These are phyloP conservation scores for Paratrypauchen microcephalus DNA, from an alignment of 2,797 vertebrate species.

Conservation along the genomic window DNA sequence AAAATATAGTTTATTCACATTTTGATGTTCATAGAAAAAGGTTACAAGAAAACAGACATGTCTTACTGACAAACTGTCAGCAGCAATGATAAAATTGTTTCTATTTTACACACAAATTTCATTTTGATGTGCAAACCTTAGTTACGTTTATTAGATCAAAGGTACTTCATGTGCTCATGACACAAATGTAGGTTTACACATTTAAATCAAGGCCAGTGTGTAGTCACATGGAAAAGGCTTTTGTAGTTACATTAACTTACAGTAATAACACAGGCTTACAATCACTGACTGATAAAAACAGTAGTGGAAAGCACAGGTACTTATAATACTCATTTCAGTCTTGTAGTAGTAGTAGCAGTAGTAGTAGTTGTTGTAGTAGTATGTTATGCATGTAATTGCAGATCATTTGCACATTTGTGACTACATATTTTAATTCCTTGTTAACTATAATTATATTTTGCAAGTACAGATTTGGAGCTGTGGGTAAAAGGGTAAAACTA, in stretches of 20 bases:
- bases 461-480: not conserved
- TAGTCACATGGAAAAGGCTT: not conserved
- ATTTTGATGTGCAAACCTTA: constrained; percentile 22
- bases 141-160: not conserved
- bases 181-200: not conserved
- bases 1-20: not conserved
- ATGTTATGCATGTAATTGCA: too few species aligned
- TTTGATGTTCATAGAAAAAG: not conserved
- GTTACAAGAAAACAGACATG: constrained; percentile 39
- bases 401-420: too few species aligned
- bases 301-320: not conserved
- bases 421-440: too few species aligned
- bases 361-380: not conserved
- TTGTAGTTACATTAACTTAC: not conserved
- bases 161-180: not conserved
- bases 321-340: not conserved
- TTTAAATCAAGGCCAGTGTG: not conserved
- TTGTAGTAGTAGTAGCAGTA: not conserved
- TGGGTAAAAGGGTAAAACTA: not conserved
- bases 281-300: not conserved
- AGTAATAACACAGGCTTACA: not conserved
- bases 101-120: constrained; percentile 14
- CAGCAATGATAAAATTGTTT: not conserved
- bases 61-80: constrained; percentile 29
- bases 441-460: not conserved